Percentiles rank a stretch among this genome's conserved stretches.
Evolutionary conservation across 2,113 vertebrate genomes (phyloP).

Genomic region (Actenoides lindsayi): DNA sequence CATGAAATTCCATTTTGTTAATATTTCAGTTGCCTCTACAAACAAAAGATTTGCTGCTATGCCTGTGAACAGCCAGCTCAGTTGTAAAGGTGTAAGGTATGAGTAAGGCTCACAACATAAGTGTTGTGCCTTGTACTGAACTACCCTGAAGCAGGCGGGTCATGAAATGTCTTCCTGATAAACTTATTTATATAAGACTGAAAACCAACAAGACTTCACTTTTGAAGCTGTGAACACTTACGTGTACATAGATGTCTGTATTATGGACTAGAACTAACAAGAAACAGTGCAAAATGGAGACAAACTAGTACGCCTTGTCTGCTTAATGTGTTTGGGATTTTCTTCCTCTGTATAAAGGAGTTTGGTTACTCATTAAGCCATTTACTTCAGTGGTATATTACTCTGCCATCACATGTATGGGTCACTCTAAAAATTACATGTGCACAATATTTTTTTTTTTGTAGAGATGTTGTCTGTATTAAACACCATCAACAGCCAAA

Average conservation of each 20-base stretch:
- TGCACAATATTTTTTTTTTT: background rate
- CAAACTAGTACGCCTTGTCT: background rate
- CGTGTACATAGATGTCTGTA: background rate
- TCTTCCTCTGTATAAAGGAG: background rate
- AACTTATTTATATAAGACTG: background rate
- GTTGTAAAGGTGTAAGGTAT: background rate
- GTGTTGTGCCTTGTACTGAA: background rate
- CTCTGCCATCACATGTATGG: background rate
- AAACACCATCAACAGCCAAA: background rate
- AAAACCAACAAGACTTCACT: background rate
- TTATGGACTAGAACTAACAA: background rate
- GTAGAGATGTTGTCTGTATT: background rate
- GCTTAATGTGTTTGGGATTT: background rate
- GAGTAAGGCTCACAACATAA: background rate
- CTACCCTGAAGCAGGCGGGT: background rate
- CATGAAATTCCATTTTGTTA: constrained; percentile 2
- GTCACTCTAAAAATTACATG: background rate
- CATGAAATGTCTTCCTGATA: background rate
- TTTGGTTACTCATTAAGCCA: background rate
- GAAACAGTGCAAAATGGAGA: background rate
- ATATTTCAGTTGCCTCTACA: background rate
- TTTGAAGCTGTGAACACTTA: background rate
- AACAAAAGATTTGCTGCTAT: constrained; percentile 8
- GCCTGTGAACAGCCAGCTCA: background rate
- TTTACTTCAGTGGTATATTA: background rate